Conservation (phyloP, 23 tunicate genomes). For the Aplidium turbinatum region DNA sequence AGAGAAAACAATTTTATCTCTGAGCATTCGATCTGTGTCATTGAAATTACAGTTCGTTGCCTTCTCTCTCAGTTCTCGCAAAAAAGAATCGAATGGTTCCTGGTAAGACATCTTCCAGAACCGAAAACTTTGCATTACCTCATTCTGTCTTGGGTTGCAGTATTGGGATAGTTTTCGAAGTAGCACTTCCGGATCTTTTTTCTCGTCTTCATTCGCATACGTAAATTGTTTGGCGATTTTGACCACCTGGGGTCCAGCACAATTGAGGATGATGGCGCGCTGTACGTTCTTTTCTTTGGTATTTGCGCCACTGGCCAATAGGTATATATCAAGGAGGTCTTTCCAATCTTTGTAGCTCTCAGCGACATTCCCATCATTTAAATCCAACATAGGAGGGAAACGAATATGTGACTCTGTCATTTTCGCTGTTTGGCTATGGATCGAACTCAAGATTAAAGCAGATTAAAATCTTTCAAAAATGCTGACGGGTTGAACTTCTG, state of each 20-base stretch:
- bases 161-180: conserved; percentile 2
- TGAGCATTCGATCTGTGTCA: conserved; percentile 21
- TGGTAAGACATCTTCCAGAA: conserved; percentile 11
- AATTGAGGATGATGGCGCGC: conserved; percentile 14
- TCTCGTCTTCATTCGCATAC: conserved; percentile 5
- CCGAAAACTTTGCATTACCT: conserved; percentile 19
- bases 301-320: conserved; percentile 30
- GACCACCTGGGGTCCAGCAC: conserved; percentile 27
- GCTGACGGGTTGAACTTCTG: too few relatives aligned
- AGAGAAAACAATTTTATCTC: conserved; percentile 13
- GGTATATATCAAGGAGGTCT: conserved; percentile 11
- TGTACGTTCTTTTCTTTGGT: not conserved
- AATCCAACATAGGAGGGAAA: conserved; percentile 15
- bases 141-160: conserved; percentile 12
- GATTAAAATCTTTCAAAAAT: too few relatives aligned
- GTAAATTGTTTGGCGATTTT: conserved; percentile 18
- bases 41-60: conserved; percentile 31
- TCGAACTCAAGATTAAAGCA: too few relatives aligned
- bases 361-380: conserved; percentile 20
- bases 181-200: conserved; percentile 6
- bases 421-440: too few relatives aligned
- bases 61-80: conserved; percentile 8
- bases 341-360: conserved; percentile 19
- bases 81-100: conserved; percentile 22
- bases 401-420: conserved; percentile 20